Base-by-base conservation (phyloP, 2,797 vertebrate genomes). In the Hippoglossus hippoglossus region DNA sequence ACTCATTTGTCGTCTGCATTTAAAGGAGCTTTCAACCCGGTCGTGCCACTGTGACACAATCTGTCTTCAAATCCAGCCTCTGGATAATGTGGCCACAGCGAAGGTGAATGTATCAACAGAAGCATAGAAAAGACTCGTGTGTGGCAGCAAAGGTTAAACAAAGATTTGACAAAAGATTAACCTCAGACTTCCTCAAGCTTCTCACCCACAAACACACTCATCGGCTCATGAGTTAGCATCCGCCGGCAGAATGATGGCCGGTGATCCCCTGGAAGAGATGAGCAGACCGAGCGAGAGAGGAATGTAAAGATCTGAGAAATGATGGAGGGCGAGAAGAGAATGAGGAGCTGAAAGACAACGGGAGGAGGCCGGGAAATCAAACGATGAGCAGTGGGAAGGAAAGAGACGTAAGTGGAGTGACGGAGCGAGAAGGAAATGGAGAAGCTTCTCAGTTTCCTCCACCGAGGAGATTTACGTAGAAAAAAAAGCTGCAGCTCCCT, bases 141-240 rank as follows among this genome's bases (percentile, higher is more conserved):
- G 54, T 6, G 2, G 56, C 16, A 39, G 71, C 75, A 59, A 70
- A 77, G 77, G 67, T 76, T 74, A 78, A 75, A 62, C 46, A 44
- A 39, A 67, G 77, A 77, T 73, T 24, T 74, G 50, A 73, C 52
- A 73, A 39, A 66, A 81, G 70, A 82, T 82, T 71, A 66, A 71
- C 81, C 79, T 83, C 21, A 21, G 36, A 72, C 61, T 44, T 72
- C 69, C 21, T 24, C 6, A 10, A 58, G 67, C 65, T 47, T 53
- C 80, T 65, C 63, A 19, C 19, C 47, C 74, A 67, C 54, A 49
- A 52, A 69, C 58, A 58, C 44, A 65, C 53, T 61, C 34, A 0
- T 19, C 1, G 58, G 11, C 70, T 61, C 63, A 55, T 79, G 77
- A 82, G 49, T 82, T 73, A 71, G 81, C 77, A 26, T 31, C 55